Evolutionary conservation across 2,113 vertebrate species (phyloP), one percentile per base, ranked within the genome.

Genomic region (Antennarius striatus): DNA sequence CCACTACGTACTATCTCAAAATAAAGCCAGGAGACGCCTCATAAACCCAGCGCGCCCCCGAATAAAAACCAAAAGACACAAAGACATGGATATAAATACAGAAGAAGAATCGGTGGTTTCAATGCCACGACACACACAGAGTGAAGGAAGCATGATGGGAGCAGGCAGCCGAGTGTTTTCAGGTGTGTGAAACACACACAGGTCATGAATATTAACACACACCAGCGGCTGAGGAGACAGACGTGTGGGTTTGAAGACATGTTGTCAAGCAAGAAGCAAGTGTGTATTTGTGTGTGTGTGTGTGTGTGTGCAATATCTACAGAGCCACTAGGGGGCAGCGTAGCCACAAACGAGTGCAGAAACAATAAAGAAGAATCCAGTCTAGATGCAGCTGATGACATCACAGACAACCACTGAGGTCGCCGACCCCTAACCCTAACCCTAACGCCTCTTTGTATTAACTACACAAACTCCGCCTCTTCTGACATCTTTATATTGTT

Each of bases 171-270:
- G 80, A 86, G 80, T 86, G 84, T 86, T 83, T 86, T 73, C 52
- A 83, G 68, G 69, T 81, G 70, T 77, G 73, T 73, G 80, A 79
- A 86, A 84, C 84, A 81, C 80, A 82, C 59, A 85, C 75, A 80
- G 80, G 80, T 86, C 82, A 86, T 84, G 77, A 88, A 86, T 88
- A 86, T 86, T 85, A 88, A 88, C 72, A 59, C 61, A 73, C 80
- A 69, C 13, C 78, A 86, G 81, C 75, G 71, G 71, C 67, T 64
- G 72, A 77, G 60, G 12, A 13, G 55, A 59, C 54, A 64, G 56
- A 56, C 32, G 73, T 73, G 80, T 79, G 67, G 43, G 74, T 81
- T 71, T 10, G 54, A 67, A 75, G 83, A 77, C 78, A 73, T 82
- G 68, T 70, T 70, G 80, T 83, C 80, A 83, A 64, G 61, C 60